Conservation (phyloP, 2,113 vertebrate genomes). For the Aphelocoma coerulescens region DNA sequence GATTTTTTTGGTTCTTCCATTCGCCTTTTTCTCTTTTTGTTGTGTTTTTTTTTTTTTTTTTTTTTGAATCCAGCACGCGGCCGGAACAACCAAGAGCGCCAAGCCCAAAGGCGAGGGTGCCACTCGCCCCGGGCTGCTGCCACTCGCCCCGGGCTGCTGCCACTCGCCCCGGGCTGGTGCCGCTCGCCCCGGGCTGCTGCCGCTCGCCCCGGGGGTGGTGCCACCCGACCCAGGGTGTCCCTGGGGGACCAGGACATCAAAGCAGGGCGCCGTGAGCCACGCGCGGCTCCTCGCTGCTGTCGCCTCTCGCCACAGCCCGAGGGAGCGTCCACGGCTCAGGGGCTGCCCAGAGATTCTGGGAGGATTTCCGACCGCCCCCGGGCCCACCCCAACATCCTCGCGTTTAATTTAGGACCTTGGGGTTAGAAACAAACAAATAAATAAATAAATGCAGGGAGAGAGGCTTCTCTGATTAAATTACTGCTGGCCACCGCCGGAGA, state of each 20-base stretch:
- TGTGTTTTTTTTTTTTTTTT: no score
- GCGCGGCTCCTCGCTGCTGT: neutral
- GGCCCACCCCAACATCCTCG: neutral
- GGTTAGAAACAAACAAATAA: neutral
- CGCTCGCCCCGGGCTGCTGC: no score
- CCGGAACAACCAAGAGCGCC: rapidly evolving
- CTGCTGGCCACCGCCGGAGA: neutral
- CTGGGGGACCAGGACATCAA: rapidly evolving
- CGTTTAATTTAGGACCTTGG: neutral
- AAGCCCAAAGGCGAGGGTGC: no score
- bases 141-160: no score
- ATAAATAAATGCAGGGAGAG: neutral
- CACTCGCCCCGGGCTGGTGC: no score
- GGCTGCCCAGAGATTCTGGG: no score
- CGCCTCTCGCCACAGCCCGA: neutral
- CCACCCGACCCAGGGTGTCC: rapidly evolving
- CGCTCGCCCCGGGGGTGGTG: no score
- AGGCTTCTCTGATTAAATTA: slow-evolving; percentile 44
- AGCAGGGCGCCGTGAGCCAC: rapidly evolving
- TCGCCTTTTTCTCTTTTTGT: neutral
- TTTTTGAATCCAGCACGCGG: no score
- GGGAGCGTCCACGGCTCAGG: no score
- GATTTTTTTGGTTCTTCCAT: neutral
- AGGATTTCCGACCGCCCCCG: rapidly evolving
- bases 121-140: no score